A percentile compares a stretch with the other conserved stretches of the same genome.
Conservation (phyloP, 2,888 invertebrate genomes). For the Drosophila glabriapex region DNA sequence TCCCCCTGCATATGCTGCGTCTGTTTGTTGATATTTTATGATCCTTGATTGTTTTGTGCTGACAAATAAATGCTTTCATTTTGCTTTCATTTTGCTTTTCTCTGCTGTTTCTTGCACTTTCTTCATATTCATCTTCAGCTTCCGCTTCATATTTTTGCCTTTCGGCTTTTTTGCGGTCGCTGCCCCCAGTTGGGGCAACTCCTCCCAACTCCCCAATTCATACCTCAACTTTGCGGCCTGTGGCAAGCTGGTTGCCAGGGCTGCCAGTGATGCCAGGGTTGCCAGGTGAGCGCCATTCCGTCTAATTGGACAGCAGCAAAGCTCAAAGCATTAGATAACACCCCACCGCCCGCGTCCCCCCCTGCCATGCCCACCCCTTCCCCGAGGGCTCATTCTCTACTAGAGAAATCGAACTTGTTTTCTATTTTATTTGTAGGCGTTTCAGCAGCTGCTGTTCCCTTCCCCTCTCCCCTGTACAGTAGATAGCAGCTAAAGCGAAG, state of each 20-base stretch:
- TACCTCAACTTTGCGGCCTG: slow-evolving; percentile 13
- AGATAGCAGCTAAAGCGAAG: not conserved
- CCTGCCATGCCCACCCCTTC: not conserved
- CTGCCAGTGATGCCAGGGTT: slow-evolving; percentile 21
- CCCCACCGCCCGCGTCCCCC: not conserved
- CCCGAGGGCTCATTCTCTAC: slow-evolving; percentile 23
- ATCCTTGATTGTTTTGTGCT: slow-evolving; percentile 80
- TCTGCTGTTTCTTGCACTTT: slow-evolving; percentile 4
- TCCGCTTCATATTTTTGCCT: slow-evolving; percentile 34
- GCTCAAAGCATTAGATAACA: slow-evolving; percentile 27
- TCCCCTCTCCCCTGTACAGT: not conserved
- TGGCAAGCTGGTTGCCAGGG: slow-evolving; percentile 45
- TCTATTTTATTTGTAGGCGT: slow-evolving; percentile 39
- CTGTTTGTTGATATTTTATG: slow-evolving; percentile 78
- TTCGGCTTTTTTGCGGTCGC: slow-evolving; percentile 35
- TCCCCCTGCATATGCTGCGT: slow-evolving; percentile 8
- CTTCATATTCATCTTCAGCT: slow-evolving; percentile 35
- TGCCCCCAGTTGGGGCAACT: not conserved
- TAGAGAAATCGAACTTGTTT: slow-evolving; percentile 16
- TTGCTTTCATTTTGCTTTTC: slow-evolving; percentile 22
- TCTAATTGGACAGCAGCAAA: slow-evolving; percentile 48
- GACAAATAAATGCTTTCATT: slow-evolving; percentile 78
- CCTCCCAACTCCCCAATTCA: not conserved
- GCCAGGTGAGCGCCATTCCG: slow-evolving; percentile 49
- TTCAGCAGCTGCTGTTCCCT: slow-evolving; percentile 19